Conservation (phyloP, 2,797 vertebrate genomes). For the Dendrocincla fuliginosa region DNA sequence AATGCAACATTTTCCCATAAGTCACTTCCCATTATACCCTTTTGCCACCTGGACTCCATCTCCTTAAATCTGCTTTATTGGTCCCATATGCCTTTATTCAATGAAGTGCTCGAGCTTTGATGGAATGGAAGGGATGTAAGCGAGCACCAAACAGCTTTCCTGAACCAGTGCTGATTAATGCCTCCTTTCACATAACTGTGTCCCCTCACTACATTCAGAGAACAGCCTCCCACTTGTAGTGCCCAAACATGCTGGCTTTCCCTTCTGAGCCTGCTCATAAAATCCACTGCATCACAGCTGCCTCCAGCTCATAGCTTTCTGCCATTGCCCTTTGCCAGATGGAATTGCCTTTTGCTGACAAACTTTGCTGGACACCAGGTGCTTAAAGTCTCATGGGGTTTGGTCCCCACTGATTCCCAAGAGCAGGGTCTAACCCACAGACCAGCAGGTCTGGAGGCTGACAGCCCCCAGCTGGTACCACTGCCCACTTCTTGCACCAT, state of each 20-base stretch:
- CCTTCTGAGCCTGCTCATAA: not conserved
- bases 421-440: not conserved
- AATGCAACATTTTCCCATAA: conserved; percentile 65
- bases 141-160: not conserved
- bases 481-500: not conserved
- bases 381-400: rapidly evolving
- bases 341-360: not conserved
- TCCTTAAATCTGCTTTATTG: conserved; percentile 55
- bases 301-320: not conserved
- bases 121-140: conserved; percentile 3
- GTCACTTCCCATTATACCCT: conserved; percentile 64
- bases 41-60: conserved; percentile 67
- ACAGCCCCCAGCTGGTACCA: not conserved
- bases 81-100: conserved; percentile 57
- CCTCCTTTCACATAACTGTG: conserved; percentile 21
- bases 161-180: not conserved
- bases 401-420: not conserved
- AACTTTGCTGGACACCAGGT: rapidly evolving
- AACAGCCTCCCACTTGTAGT: conserved; percentile 51
- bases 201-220: not conserved
- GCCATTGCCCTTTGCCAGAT: rapidly evolving
- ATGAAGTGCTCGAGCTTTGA: not conserved
- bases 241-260: not conserved
- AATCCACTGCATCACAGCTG: not conserved
- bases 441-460: not conserved